Conservation (phyloP, 1,140 invertebrate species). For the Drosophila melanogaster region Release_6_plus_ISO1_MT NT_033779.5:21089001-21089500, state of each 20-base stretch:
- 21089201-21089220: too few relatives aligned
- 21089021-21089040: neutral
- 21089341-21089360: conserved; percentile 13
- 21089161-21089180: neutral
- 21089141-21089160: too few relatives aligned
- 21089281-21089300: too few relatives aligned
- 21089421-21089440: neutral
- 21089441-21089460: neutral
- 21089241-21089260: neutral
- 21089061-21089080: neutral
- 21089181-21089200: too few relatives aligned
- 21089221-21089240: too few relatives aligned
- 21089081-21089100: too few relatives aligned
- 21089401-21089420: conserved; percentile 4
- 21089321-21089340: conserved; percentile 2
- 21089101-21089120: too few relatives aligned
- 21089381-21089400: conserved; percentile 29
- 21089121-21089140: too few relatives aligned
- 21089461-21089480: conserved; percentile 29
- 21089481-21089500: conserved; percentile 42
- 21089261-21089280: too few relatives aligned
- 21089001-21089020: conserved; percentile 23
- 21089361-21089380: conserved; percentile 26
- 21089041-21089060: too few relatives aligned
- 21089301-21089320: conserved; percentile 7